A percentile compares a stretch with the other conserved stretches of the same genome.
Conservation (phyloP, 2,797 vertebrate species). For the Morus bassanus region DNA sequence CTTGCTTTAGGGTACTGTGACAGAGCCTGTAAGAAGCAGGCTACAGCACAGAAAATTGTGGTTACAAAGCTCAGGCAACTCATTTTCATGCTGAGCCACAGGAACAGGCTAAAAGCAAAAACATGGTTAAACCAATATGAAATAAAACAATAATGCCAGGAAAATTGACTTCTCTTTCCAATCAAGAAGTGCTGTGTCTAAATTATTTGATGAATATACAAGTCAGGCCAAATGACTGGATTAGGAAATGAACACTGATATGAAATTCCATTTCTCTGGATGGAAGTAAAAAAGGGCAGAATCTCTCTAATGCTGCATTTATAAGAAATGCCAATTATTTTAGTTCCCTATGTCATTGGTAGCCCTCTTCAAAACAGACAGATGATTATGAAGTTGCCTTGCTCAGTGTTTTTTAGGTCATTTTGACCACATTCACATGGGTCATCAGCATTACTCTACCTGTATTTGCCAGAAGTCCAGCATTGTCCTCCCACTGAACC, state of each 20-base stretch:
- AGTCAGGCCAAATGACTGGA: not conserved
- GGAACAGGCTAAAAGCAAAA: not conserved
- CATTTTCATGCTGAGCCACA: not conserved
- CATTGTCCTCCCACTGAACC: constrained; percentile 83
- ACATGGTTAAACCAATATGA: not conserved
- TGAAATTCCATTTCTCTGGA: constrained; percentile 24
- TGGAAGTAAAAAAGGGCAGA: not conserved
- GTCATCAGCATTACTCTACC: constrained; percentile 20
- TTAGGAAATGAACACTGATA: not conserved
- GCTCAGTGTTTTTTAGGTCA: not conserved
- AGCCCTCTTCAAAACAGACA: not conserved
- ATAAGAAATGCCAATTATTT: constrained; percentile 22
- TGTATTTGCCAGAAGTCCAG: constrained; percentile 80
- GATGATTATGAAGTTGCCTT: not conserved
- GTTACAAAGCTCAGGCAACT: not conserved
- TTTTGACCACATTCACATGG: not conserved
- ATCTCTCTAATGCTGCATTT: not conserved
- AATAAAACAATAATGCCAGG: not conserved
- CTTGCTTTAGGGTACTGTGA: not conserved
- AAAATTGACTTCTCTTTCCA: not conserved
- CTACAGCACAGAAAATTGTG: not conserved
- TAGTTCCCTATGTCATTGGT: not conserved
- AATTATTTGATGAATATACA: not conserved
- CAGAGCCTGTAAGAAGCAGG: not conserved
- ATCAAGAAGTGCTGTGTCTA: not conserved